Percentiles rank a stretch among this genome's conserved stretches.
Evolutionary conservation across 37 sponge, comb jelly and placozoan genomes (phyloP).

Genomic region (Crambe crambe): DNA sequence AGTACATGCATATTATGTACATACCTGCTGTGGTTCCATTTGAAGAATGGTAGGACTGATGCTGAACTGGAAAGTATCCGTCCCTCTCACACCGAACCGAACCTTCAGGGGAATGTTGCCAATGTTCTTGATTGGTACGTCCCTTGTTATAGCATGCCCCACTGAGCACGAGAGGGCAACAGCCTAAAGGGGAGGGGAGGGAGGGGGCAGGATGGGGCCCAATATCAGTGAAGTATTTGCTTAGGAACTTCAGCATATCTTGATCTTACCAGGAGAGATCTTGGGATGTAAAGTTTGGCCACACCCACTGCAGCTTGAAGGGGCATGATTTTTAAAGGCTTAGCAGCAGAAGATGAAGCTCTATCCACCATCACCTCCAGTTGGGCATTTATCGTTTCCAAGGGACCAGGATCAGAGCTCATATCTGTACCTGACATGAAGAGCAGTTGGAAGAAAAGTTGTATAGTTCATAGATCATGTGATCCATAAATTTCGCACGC

Average conservation of each 20-base stretch:
- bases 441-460: not conserved
- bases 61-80: slow-evolving; percentile 12
- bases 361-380: slow-evolving; percentile 24
- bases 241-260: too few relatives aligned
- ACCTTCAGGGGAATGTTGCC: slow-evolving; percentile 70
- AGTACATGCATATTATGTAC: not conserved
- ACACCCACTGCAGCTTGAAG: slow-evolving; percentile 58
- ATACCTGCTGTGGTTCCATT: not conserved
- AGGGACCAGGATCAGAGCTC: slow-evolving; percentile 7
- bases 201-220: not conserved
- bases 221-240: not conserved
- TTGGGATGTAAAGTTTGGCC: slow-evolving; percentile 53
- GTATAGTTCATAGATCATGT: not conserved
- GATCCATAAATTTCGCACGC: not conserved
- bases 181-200: not conserved
- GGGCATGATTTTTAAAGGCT: slow-evolving; percentile 5
- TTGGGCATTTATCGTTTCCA: slow-evolving; percentile 10
- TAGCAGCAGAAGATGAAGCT: not conserved
- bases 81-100: slow-evolving; percentile 1
- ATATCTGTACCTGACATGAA: slow-evolving; percentile 1
- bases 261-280: slow-evolving; percentile 44
- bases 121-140: slow-evolving; percentile 66
- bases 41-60: slow-evolving; percentile 42
- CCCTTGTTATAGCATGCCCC: slow-evolving; percentile 28
- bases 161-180: slow-evolving; percentile 7